Evolutionary conservation across 2,888 invertebrate species (phyloP).

Genomic region (Cabera pusaria): DNA sequence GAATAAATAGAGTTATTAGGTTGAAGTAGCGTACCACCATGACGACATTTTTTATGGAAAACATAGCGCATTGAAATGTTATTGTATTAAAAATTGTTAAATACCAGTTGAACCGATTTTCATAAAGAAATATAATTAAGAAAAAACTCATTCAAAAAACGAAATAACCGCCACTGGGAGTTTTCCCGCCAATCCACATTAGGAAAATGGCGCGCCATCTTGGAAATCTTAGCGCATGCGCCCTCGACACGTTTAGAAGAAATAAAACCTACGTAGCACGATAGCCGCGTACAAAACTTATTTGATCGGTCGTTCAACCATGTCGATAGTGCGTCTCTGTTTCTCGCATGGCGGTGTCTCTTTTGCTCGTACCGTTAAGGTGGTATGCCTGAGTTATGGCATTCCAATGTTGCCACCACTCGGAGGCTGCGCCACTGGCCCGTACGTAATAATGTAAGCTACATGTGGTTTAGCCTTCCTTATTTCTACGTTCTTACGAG

Average conservation of each 20-base stretch:
- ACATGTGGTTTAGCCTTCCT: conserved; percentile 62
- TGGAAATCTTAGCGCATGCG: conserved; percentile 59
- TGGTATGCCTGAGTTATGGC: conserved; percentile 80
- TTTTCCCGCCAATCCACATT: conserved; percentile 42
- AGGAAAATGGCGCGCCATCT: conserved; percentile 61
- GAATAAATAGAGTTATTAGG: conserved; percentile 50
- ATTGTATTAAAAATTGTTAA: no score
- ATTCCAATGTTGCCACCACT: conserved; percentile 77
- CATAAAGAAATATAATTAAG: no score
- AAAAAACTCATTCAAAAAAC: no score
- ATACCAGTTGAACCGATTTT: no score
- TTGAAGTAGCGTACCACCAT: no score
- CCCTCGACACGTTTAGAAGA: conserved; percentile 71
- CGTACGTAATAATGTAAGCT: conserved; percentile 54
- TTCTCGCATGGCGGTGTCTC: conserved; percentile 52
- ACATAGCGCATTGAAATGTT: no score
- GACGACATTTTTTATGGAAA: no score
- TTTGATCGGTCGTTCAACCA: conserved; percentile 83
- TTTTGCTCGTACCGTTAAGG: conserved; percentile 76
- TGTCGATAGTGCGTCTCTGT: conserved; percentile 58
- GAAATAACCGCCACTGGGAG: conserved; percentile 28
- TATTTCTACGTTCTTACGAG: conserved; percentile 51
- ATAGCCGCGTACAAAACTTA: conserved; percentile 77
- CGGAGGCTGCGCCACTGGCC: conserved; percentile 66
- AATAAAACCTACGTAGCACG: conserved; percentile 76